Percentiles rank a stretch among this genome's conserved stretches.
These are phyloP conservation scores for Drosophila affinis DNA, from an alignment of 2,888 invertebrate genomes.

Conservation along the genomic window DNA sequence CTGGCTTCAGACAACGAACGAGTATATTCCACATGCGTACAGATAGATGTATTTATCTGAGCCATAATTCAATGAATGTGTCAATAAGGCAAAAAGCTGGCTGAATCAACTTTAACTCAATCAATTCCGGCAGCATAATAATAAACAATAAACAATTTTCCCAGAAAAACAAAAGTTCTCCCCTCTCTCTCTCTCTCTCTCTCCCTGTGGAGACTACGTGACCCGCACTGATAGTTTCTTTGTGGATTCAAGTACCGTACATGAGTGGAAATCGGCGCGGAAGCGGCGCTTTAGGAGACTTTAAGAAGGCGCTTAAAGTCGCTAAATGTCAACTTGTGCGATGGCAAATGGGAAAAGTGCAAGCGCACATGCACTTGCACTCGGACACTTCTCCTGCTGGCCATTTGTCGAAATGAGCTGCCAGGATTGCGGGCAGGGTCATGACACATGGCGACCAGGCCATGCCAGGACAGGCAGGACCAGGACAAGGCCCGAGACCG, in stretches of 20 bases:
- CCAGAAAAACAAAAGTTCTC: conserved; percentile 39
- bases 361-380: conserved; percentile 5
- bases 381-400: conserved; percentile 66
- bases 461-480: conserved; percentile 15
- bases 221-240: conserved; percentile 5
- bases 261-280: not conserved
- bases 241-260: not conserved
- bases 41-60: conserved; percentile 41
- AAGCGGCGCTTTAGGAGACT: conserved; percentile 16
- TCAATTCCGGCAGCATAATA: conserved; percentile 69
- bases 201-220: conserved; percentile 14
- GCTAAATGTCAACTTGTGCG: conserved; percentile 46
- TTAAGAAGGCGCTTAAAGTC: conserved; percentile 47
- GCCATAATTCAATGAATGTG: conserved; percentile 75
- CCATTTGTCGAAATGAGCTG: conserved; percentile 79
- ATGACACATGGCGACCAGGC: conserved; percentile 44
- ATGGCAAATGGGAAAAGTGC: conserved; percentile 41
- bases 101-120: conserved; percentile 62
- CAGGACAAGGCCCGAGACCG: conserved; percentile 14
- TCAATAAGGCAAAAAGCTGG: conserved; percentile 58
- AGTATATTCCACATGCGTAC: conserved; percentile 26
- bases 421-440: conserved; percentile 70
- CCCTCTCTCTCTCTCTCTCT: not conserved
- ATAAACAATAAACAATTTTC: conserved; percentile 71
- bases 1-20: conserved; percentile 14